phyloP scores from a whole-genome alignment of 2,888 invertebrate genomes.

The Cerastis rubricosa region DNA sequence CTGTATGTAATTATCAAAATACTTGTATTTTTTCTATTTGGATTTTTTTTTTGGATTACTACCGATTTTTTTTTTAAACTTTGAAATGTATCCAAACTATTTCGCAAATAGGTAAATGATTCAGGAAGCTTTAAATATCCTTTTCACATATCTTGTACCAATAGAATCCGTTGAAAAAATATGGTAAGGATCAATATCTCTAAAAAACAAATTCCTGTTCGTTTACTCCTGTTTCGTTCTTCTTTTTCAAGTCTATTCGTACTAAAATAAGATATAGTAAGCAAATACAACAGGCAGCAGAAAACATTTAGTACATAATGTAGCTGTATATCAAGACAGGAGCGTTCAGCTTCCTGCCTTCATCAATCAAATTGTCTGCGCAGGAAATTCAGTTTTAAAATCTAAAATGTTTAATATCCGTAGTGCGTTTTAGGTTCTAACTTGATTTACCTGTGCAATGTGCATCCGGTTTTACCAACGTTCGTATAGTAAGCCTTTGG shows the following conservation, averaged over 20 bases:
- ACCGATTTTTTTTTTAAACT: background rate
- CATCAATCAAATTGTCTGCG: constrained; percentile 66
- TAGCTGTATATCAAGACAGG: background rate
- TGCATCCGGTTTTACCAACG: background rate
- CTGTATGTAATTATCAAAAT: background rate
- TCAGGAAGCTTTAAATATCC: background rate
- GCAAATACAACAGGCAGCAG: background rate
- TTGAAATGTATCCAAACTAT: background rate
- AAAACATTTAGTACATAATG: background rate
- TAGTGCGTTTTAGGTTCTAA: constrained; percentile 9
- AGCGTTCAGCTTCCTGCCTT: constrained; percentile 26
- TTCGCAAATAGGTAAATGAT: background rate
- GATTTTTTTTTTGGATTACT: too few relatives aligned
- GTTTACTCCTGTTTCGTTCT: background rate
- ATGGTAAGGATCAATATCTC: too few relatives aligned
- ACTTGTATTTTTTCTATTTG: background rate
- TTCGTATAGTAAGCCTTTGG: too few relatives aligned
- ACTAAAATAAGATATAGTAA: background rate
- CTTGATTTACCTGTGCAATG: background rate
- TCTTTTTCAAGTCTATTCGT: background rate
- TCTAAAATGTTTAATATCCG: constrained; percentile 61
- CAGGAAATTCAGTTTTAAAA: constrained; percentile 62
- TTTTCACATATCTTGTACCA: background rate
- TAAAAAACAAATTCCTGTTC: background rate
- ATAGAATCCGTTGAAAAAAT: background rate